Evolutionary conservation across 2,113 vertebrate species (phyloP).

Genomic region (Scatophagus argus): DNA sequence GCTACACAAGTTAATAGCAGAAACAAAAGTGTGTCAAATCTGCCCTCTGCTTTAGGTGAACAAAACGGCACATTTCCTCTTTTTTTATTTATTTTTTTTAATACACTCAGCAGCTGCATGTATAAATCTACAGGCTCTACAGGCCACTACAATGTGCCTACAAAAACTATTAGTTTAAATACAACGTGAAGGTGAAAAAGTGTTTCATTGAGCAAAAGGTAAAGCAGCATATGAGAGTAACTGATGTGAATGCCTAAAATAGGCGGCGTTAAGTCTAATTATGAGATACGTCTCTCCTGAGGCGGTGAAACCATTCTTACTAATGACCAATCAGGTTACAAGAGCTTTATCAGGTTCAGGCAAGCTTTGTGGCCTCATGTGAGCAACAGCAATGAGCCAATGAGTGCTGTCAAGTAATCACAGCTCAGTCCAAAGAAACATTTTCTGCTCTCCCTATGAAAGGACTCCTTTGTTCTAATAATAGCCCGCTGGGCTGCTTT

Average conservation of each 20-base stretch:
- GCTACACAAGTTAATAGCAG: background rate
- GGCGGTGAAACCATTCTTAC: constrained; percentile 14
- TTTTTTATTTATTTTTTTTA: too few relatives aligned
- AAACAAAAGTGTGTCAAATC: background rate
- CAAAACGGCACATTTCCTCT: too few relatives aligned
- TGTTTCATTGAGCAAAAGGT: background rate
- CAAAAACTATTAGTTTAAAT: background rate
- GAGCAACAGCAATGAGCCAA: constrained; percentile 20
- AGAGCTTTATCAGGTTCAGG: background rate
- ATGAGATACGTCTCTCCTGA: background rate
- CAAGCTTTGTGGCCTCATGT: constrained; percentile 7
- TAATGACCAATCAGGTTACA: constrained; percentile 33
- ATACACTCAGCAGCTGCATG: background rate
- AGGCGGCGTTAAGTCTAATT: constrained; percentile 11
- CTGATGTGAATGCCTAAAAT: constrained; percentile 27
- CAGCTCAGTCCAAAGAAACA: constrained; percentile 42
- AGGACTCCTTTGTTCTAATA: constrained; percentile 71
- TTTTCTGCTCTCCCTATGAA: constrained; percentile 42
- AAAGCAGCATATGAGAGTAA: background rate
- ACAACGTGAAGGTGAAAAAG: background rate
- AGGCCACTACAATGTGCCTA: background rate
- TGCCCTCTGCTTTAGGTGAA: background rate
- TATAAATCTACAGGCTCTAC: too few relatives aligned
- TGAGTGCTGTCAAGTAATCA: constrained; percentile 35
- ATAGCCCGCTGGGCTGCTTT: constrained; percentile 60